A percentile compares a stretch with the other conserved stretches of the same genome.
Evolutionary conservation across 2,888 invertebrate genomes (phyloP).

Genomic region (Lysandra coridon): DNA sequence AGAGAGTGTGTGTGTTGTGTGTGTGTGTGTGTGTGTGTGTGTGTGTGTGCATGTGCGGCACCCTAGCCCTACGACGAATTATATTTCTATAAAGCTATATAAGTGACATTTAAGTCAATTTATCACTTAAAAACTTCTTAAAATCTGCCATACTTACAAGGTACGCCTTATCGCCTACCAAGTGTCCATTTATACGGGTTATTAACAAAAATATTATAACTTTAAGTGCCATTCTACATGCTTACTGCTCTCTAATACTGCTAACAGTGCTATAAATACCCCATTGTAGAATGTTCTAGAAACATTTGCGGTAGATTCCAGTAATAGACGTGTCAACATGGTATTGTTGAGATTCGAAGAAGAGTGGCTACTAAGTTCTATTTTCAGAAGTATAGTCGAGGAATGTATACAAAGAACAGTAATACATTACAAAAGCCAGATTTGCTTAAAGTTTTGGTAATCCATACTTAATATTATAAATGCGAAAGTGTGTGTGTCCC

Average conservation of each 20-base stretch:
- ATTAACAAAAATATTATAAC: background rate
- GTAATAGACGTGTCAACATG: background rate
- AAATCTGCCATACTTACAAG: slow-evolving; percentile 51
- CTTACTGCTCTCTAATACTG: background rate
- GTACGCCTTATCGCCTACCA: slow-evolving; percentile 56
- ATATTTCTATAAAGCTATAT: no score
- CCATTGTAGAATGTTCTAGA: background rate
- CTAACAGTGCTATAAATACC: background rate
- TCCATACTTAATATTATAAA: no score
- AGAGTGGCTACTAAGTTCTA: background rate
- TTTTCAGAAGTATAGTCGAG: background rate
- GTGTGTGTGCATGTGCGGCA: no score
- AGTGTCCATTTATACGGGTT: slow-evolving; percentile 47
- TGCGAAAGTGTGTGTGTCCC: no score
- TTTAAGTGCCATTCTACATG: background rate
- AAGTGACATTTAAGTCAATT: no score
- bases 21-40: no score
- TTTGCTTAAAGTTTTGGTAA: no score
- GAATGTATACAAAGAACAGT: background rate
- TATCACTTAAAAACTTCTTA: background rate
- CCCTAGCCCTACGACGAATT: no score
- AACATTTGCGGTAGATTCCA: background rate
- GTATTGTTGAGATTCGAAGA: background rate
- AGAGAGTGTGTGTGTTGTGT: no score
- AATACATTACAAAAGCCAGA: no score